These are phyloP conservation scores for Brachionichthys hirsutus DNA, from an alignment of 2,113 vertebrate species.

Conservation along the genomic window DNA sequence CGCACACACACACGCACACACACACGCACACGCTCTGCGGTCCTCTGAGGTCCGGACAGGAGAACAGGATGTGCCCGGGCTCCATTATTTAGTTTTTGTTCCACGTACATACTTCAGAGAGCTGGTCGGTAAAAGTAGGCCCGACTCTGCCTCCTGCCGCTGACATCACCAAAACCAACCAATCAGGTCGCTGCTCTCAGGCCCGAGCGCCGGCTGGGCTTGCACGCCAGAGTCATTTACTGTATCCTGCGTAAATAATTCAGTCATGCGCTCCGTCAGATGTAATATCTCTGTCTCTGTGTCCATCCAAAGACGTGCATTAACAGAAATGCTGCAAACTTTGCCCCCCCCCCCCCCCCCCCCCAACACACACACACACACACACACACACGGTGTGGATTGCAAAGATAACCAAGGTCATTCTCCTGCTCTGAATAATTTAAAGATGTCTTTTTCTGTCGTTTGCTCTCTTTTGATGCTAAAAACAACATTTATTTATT, in stretches of 20 bases:
- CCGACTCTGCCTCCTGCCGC: constrained; percentile 35
- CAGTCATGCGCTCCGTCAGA: constrained; percentile 45
- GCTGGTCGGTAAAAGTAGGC: constrained; percentile 48
- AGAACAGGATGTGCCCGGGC: constrained; percentile 62
- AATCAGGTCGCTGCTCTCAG: constrained; percentile 46
- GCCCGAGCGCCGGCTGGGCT: constrained; percentile 16
- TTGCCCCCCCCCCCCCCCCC: constrained; percentile 40
- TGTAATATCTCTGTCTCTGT: constrained; percentile 10
- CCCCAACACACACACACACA: constrained; percentile 40
- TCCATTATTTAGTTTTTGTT: constrained; percentile 65
- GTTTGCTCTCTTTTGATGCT: no score
- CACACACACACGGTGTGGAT: constrained; percentile 42
- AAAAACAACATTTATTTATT: no score
- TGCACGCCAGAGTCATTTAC: constrained; percentile 64
- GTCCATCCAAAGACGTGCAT: constrained; percentile 9
- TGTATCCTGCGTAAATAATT: constrained; percentile 77
- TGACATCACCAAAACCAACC: constrained; percentile 31
- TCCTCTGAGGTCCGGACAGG: constrained; percentile 53
- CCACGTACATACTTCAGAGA: constrained; percentile 52
- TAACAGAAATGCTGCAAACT: constrained; percentile 27
- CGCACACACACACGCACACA: constrained; percentile 11
- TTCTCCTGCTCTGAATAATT: constrained; percentile 58
- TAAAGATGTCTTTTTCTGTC: no score
- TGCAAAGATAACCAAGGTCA: constrained; percentile 69
- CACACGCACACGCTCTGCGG: constrained; percentile 5